phyloP scores from a whole-genome alignment of 2,113 vertebrate genomes.

The Henicopernis longicauda region DNA sequence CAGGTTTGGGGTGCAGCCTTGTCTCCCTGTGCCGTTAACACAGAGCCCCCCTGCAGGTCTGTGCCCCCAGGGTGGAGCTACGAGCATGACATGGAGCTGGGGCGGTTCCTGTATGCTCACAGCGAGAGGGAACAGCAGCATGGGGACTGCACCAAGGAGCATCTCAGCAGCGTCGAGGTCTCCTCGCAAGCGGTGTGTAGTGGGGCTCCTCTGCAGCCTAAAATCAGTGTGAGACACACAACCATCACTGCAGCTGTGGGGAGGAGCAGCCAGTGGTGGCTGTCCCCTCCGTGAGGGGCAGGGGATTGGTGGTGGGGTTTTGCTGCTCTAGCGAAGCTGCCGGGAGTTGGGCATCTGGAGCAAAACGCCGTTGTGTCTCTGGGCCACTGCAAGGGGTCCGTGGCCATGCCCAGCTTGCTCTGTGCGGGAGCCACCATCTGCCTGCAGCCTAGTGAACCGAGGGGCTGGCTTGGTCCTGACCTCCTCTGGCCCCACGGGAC shows the following conservation, averaged over 20 bases:
- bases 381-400: neutral
- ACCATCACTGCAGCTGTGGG: rapidly evolving
- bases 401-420: neutral
- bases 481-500: neutral
- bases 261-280: rapidly evolving
- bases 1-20: neutral
- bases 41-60: conserved; percentile 63
- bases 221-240: neutral
- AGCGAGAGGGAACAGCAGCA: conserved; percentile 82
- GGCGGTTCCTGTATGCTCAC: conserved; percentile 89
- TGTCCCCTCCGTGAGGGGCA: rapidly evolving
- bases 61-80: conserved; percentile 90
- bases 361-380: neutral
- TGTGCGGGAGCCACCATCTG: neutral
- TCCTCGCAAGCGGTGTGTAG: conserved; percentile 81
- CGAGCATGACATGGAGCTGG: conserved; percentile 90
- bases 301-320: neutral
- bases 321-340: neutral
- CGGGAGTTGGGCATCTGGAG: rapidly evolving
- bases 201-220: neutral
- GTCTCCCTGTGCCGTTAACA: neutral
- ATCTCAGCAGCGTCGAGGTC: conserved; percentile 87
- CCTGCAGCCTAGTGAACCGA: rapidly evolving
- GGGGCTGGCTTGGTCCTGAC: neutral
- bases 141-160: conserved; percentile 85